Percentiles rank a stretch among this genome's conserved stretches.
phyloP scores from a whole-genome alignment of 2,888 invertebrate genomes.

The Fragum fragum region DNA sequence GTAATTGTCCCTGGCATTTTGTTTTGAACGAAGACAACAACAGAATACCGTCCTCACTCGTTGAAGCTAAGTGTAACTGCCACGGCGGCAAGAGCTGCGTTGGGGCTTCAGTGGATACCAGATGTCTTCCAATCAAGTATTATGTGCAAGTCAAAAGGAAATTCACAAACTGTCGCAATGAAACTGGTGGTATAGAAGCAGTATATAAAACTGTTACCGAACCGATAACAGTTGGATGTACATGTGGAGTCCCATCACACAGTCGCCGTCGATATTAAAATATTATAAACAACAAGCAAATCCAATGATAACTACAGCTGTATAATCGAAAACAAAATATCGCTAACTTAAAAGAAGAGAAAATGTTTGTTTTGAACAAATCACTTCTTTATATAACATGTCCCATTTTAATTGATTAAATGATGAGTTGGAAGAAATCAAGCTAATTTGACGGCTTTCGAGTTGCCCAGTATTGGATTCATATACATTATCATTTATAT shows the following conservation, averaged over 20 bases:
- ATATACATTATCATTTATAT: too few relatives aligned
- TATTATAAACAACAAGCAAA: too few relatives aligned
- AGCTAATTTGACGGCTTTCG: too few relatives aligned
- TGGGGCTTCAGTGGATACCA: background rate
- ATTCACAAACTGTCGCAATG: background rate
- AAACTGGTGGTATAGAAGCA: background rate
- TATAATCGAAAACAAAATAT: too few relatives aligned
- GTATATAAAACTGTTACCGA: conserved; percentile 1
- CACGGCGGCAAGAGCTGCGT: background rate
- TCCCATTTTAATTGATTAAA: too few relatives aligned
- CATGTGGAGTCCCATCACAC: conserved; percentile 5
- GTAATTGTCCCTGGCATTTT: conserved; percentile 34
- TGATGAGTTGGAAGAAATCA: too few relatives aligned
- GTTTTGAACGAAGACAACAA: conserved; percentile 35
- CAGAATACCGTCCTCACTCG: conserved; percentile 11
- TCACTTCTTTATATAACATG: too few relatives aligned
- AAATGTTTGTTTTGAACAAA: too few relatives aligned
- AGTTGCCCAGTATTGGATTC: too few relatives aligned
- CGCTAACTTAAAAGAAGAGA: too few relatives aligned
- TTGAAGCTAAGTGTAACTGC: conserved; percentile 40
- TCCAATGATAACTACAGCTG: too few relatives aligned
- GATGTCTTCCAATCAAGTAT: conserved; percentile 26
- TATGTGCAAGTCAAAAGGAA: conserved; percentile 7
- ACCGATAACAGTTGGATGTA: conserved; percentile 26
- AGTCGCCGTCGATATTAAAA: background rate